Evolutionary conservation across 1,140 invertebrate genomes (phyloP).

Genomic region (Zaprionus ghesquierei): DNA sequence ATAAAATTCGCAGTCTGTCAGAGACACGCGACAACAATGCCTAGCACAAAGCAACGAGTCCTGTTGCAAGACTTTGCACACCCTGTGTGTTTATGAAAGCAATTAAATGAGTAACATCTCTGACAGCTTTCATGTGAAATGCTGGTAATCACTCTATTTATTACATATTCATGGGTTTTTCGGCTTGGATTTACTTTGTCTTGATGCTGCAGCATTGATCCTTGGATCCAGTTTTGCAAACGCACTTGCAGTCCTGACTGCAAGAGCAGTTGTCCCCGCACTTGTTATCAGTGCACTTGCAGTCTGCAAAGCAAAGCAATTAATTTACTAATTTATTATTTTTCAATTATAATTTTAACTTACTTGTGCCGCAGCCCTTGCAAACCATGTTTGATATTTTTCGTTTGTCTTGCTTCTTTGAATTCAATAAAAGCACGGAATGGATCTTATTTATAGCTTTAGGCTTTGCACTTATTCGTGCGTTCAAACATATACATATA

Average conservation of each 20-base stretch:
- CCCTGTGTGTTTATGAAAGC: slow-evolving; percentile 11
- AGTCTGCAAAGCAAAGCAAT: slow-evolving; percentile 31
- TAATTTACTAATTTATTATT: background rate
- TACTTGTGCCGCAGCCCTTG: slow-evolving; percentile 61
- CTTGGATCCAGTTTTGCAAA: slow-evolving; percentile 59
- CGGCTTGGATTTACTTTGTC: background rate
- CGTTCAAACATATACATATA: background rate
- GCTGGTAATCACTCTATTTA: too few species aligned
- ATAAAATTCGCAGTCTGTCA: slow-evolving; percentile 54
- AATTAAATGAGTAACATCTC: too few species aligned
- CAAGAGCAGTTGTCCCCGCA: slow-evolving; percentile 68
- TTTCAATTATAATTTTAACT: slow-evolving; percentile 37
- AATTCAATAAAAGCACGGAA: background rate
- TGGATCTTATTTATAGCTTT: slow-evolving; percentile 39
- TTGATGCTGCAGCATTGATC: slow-evolving; percentile 62
- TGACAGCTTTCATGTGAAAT: too few species aligned
- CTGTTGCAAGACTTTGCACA: slow-evolving; percentile 39
- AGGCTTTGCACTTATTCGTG: slow-evolving; percentile 42
- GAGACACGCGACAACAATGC: slow-evolving; percentile 12
- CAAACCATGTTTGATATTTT: too few species aligned
- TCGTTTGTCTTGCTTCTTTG: slow-evolving; percentile 7
- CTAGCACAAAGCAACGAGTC: slow-evolving; percentile 24
- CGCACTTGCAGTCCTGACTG: slow-evolving; percentile 58
- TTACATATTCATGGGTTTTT: too few species aligned
- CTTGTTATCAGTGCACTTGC: slow-evolving; percentile 60